Percentiles rank a stretch among this genome's conserved stretches.
Evolutionary conservation across 2,113 vertebrate genomes (phyloP).

Genomic region (Apaloderma vittatum): DNA sequence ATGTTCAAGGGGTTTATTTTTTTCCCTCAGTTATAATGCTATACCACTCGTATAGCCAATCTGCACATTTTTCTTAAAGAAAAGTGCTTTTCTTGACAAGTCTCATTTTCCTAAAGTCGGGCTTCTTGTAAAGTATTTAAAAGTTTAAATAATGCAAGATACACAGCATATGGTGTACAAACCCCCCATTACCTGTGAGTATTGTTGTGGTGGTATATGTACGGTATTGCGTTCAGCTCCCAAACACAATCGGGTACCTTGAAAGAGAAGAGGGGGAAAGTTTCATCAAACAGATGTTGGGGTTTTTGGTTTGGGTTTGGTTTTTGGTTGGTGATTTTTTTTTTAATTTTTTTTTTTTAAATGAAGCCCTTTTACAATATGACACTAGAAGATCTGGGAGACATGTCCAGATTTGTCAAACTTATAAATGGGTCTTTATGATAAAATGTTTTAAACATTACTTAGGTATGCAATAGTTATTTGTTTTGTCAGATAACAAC

Average conservation of each 20-base stretch:
- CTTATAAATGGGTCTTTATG: constrained; percentile 68
- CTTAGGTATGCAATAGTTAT: constrained; percentile 76
- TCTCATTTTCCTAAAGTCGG: constrained; percentile 76
- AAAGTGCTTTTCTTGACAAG: constrained; percentile 73
- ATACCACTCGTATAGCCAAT: constrained; percentile 79
- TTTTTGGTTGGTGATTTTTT: background rate
- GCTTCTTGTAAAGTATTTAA: constrained; percentile 81
- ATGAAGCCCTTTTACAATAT: constrained; percentile 81
- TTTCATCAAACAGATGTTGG: background rate
- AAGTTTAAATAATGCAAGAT: constrained; percentile 63
- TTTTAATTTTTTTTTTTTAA: constrained; percentile 37
- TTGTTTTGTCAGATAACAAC: constrained; percentile 75
- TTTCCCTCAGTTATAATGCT: constrained; percentile 76
- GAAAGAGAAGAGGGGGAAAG: constrained; percentile 71
- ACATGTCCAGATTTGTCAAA: constrained; percentile 75
- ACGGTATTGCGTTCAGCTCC: constrained; percentile 75
- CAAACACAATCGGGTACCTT: constrained; percentile 69
- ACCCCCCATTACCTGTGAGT: constrained; percentile 78
- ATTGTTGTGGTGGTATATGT: constrained; percentile 75
- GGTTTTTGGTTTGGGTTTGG: constrained; percentile 21
- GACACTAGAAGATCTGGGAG: constrained; percentile 68
- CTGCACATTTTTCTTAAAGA: constrained; percentile 75
- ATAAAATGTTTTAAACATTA: constrained; percentile 71
- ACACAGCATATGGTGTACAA: constrained; percentile 78
- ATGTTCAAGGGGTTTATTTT: constrained; percentile 78